These are phyloP conservation scores for Zygogramma bicolorata DNA, from an alignment of 2,888 invertebrate species.

Conservation along the genomic window DNA sequence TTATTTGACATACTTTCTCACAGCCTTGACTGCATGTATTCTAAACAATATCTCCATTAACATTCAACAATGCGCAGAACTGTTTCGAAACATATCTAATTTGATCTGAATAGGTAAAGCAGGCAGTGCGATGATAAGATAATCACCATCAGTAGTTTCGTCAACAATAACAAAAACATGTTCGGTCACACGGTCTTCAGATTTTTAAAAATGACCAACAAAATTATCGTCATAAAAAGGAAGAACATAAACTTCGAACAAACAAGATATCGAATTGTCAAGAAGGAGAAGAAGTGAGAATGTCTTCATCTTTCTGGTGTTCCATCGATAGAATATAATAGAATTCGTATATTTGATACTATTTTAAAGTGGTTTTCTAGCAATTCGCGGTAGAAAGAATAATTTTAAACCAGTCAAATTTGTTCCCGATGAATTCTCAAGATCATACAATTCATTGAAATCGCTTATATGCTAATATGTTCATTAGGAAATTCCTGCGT, in stretches of 20 bases:
- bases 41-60: constrained; percentile 10
- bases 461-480: no score
- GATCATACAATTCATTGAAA: no score
- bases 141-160: not conserved
- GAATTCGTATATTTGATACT: no score
- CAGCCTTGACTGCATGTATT: constrained; percentile 15
- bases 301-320: no score
- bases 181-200: not conserved
- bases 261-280: not conserved
- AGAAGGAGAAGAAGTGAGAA: not conserved
- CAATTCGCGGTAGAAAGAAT: no score
- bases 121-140: not conserved
- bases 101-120: constrained; percentile 1
- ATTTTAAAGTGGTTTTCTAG: no score
- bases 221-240: not conserved
- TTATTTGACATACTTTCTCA: constrained; percentile 15
- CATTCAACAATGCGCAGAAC: constrained; percentile 9
- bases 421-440: no score
- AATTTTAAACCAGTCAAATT: no score
- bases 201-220: not conserved
- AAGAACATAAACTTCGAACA: not conserved
- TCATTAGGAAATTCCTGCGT: no score
- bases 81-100: not conserved
- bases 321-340: no score
- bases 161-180: not conserved